phyloP scores from a whole-genome alignment of 2,888 invertebrate genomes.

The Tinea semifulvella region DNA sequence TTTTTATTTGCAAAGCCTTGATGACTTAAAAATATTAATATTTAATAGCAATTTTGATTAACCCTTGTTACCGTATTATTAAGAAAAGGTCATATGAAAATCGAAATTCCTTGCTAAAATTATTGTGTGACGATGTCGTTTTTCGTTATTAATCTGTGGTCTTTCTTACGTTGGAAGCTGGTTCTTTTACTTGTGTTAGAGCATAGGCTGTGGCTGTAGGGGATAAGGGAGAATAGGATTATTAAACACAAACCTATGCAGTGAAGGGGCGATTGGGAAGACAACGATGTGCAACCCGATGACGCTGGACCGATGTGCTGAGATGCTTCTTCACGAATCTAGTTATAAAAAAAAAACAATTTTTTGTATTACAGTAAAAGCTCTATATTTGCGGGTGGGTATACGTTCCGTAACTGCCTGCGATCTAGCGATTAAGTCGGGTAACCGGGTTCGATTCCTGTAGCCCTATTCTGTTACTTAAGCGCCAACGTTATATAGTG shows the following conservation, averaged over 20 bases:
- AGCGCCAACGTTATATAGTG: no score
- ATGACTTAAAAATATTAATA: background rate
- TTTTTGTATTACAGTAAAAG: no score
- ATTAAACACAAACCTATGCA: constrained; percentile 65
- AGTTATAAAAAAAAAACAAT: constrained; percentile 17
- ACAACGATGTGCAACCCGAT: constrained; percentile 43
- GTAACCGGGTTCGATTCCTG: no score
- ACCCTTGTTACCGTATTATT: no score
- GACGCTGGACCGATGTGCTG: constrained; percentile 26
- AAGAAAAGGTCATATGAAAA: no score
- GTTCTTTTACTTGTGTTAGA: constrained; percentile 3
- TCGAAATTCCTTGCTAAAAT: constrained; percentile 7
- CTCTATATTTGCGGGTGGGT: background rate
- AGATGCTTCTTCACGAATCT: constrained; percentile 53
- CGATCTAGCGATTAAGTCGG: no score
- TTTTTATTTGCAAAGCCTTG: background rate
- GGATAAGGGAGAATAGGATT: constrained; percentile 35
- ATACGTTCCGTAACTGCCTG: background rate
- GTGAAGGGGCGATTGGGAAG: constrained; percentile 41
- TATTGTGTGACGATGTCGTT: background rate
- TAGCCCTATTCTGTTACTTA: no score
- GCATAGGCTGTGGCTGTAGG: background rate
- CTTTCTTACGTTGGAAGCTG: constrained; percentile 1
- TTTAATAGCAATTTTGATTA: no score
- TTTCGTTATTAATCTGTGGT: constrained; percentile 4